Evolutionary conservation across 1,140 invertebrate genomes (phyloP), one percentile per base, ranked within the genome.

Genomic region (Hyposmocoma kahamanoa): DNA sequence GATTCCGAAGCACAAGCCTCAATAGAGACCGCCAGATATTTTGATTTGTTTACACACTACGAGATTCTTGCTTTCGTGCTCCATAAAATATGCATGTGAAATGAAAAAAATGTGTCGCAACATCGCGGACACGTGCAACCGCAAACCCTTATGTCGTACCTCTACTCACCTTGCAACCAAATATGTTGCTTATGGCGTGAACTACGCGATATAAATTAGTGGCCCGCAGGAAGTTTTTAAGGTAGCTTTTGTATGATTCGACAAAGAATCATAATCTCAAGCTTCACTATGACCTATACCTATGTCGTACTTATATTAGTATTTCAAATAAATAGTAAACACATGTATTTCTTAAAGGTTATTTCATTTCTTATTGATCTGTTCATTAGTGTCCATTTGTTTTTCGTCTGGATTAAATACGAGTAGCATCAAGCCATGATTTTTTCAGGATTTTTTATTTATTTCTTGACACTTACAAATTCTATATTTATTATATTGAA

Each of bases 21-120:
- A 11, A 20, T 41, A 8, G 19, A 20, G 38, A 41, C 1, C 38
- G 18, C 3, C 36, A 34, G 13, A 34, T 34, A 62, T 60, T 67
- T 62, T 74, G 72, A 76, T 76, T 72, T 74, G 67, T 79, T 72
- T 72, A 63, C 67, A 69, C 56, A 47, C 26, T 59, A 64, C 52
- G 56, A 67, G 66, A 69, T 67, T 77, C 62, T 66, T 61, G 56
- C 64, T 53, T 71, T 67, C 68, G 64, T 72, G 65, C 62, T 67
- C 59, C 71, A 84, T 81, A 78, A 84, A 79, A 81, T 79, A 84
- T 84, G 73, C 80, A 81, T 74, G 63, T 66, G 67, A 78, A 72
- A 79, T 73, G 75, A 79, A 77, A 83, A 80, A 80, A 83, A 80
- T 83, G 69, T 80, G 72, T 80, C 70, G 67, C 74, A 72, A 62